Conservation (phyloP, 1,140 invertebrate genomes). For the Harpegnathos saltator region DNA sequence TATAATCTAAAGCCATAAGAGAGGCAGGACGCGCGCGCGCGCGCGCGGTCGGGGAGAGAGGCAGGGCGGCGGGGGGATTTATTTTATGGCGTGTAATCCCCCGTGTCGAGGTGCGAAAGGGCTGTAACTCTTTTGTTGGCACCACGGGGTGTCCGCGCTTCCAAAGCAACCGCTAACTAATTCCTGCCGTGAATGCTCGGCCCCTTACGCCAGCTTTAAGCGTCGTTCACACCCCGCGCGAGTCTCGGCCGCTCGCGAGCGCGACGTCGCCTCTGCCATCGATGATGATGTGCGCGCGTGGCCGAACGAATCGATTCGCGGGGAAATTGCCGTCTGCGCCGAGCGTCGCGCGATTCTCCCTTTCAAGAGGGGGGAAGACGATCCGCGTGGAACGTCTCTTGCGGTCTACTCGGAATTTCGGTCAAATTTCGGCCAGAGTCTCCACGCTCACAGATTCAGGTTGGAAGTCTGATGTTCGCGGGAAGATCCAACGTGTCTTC, state of each 20-base stretch:
- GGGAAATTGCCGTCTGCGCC: slow-evolving; percentile 17
- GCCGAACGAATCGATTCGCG: slow-evolving; percentile 45
- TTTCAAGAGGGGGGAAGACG: background rate
- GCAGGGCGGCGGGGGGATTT: slow-evolving; percentile 76
- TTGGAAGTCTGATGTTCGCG: no score
- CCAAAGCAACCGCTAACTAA: slow-evolving; percentile 82
- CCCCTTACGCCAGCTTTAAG: slow-evolving; percentile 78
- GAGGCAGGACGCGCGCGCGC: slow-evolving; percentile 33
- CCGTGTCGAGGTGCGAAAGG: slow-evolving; percentile 84
- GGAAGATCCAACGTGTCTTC: no score
- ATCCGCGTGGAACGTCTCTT: no score
- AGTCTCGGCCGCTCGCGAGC: slow-evolving; percentile 57
- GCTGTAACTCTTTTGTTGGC: slow-evolving; percentile 84
- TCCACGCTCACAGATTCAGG: no score
- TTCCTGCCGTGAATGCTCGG: slow-evolving; percentile 78
- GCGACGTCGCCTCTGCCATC: background rate
- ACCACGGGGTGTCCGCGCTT: slow-evolving; percentile 81
- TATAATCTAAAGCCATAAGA: slow-evolving; percentile 80
- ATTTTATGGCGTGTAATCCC: slow-evolving; percentile 85
- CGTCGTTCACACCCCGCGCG: slow-evolving; percentile 64
- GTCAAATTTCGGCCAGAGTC: no score
- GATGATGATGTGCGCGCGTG: slow-evolving; percentile 25
- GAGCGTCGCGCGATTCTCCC: background rate
- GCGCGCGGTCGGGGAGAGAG: background rate
- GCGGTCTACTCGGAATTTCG: no score